Conservation (phyloP, 2,797 vertebrate species). For the Thunnus albacares region DNA sequence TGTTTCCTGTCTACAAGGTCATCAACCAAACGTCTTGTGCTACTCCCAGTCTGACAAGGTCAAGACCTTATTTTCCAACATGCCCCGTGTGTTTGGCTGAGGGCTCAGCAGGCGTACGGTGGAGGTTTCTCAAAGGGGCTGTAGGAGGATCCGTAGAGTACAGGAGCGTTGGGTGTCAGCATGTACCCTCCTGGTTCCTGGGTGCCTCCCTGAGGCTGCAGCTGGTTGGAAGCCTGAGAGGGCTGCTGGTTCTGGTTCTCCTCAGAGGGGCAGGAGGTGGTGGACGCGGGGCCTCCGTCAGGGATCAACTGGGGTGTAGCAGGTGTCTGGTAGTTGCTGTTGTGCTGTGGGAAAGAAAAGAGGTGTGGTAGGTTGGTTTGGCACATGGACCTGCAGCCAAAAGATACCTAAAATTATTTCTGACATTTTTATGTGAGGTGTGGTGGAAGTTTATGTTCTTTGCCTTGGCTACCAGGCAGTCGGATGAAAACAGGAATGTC, state of each 20-base stretch:
- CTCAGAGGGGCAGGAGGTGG: constrained; percentile 80
- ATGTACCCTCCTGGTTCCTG: constrained; percentile 86
- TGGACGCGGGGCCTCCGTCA: constrained; percentile 61
- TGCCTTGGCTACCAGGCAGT: neutral
- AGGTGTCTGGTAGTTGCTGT: constrained; percentile 83
- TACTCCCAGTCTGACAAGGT: constrained; percentile 52
- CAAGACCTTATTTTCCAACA: constrained; percentile 10
- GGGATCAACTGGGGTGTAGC: constrained; percentile 81
- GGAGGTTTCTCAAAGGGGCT: constrained; percentile 94
- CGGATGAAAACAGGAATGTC: too few relatives aligned
- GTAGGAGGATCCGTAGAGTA: constrained; percentile 84
- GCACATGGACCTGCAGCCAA: constrained; percentile 18
- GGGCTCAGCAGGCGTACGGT: constrained; percentile 90
- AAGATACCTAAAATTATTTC: constrained; percentile 10
- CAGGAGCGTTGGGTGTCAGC: constrained; percentile 87
- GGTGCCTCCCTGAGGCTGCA: constrained; percentile 83
- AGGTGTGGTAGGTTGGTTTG: constrained; percentile 4
- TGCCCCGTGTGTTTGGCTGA: neutral
- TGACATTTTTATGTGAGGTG: constrained; percentile 32
- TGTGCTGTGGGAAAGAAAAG: constrained; percentile 79
- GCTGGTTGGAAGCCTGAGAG: constrained; percentile 81
- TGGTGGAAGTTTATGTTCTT: neutral
- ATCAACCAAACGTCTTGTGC: constrained; percentile 46
- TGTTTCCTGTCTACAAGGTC: constrained; percentile 29
- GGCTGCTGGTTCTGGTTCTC: constrained; percentile 81